These are phyloP conservation scores for Rhysida immarginata DNA, from an alignment of 1,140 invertebrate species.

Conservation along the genomic window DNA sequence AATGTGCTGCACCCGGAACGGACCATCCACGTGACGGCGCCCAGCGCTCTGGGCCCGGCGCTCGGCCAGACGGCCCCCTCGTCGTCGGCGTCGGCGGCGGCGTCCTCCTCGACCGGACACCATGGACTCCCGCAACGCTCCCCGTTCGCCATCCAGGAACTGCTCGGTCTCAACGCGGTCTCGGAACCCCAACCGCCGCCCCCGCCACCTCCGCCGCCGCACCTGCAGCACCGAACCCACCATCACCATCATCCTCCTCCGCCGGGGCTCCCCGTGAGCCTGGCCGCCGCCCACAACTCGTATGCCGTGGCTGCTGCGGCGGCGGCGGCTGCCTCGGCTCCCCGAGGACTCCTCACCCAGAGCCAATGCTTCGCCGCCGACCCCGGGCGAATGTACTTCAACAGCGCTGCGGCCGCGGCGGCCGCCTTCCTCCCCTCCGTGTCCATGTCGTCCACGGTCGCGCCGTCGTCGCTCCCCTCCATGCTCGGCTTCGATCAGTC, in stretches of 20 bases:
- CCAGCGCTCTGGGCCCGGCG: constrained; percentile 17
- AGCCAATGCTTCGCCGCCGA: constrained; percentile 35
- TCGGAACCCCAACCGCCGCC: constrained; percentile 12
- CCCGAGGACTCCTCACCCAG: constrained; percentile 31
- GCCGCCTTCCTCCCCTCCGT: constrained; percentile 50
- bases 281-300: no score
- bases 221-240: constrained; percentile 12
- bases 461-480: constrained; percentile 30
- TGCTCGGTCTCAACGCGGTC: constrained; percentile 47
- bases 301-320: no score
- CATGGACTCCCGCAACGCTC: constrained; percentile 57
- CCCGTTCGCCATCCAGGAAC: constrained; percentile 80
- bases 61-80: constrained; percentile 5
- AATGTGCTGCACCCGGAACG: neutral
- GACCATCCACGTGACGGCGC: constrained; percentile 5
- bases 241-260: constrained; percentile 16
- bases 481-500: constrained; percentile 25
- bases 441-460: neutral
- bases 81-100: no score
- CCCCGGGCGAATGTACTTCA: constrained; percentile 22
- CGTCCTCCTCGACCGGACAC: constrained; percentile 6
- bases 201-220: constrained; percentile 10
- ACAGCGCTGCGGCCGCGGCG: constrained; percentile 14
- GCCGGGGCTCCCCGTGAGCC: constrained; percentile 14
- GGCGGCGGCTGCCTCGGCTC: constrained; percentile 12